These are phyloP conservation scores for Sebastes kiyomatsui DNA, from an alignment of 2,797 vertebrate genomes.

Conservation along the genomic window DNA sequence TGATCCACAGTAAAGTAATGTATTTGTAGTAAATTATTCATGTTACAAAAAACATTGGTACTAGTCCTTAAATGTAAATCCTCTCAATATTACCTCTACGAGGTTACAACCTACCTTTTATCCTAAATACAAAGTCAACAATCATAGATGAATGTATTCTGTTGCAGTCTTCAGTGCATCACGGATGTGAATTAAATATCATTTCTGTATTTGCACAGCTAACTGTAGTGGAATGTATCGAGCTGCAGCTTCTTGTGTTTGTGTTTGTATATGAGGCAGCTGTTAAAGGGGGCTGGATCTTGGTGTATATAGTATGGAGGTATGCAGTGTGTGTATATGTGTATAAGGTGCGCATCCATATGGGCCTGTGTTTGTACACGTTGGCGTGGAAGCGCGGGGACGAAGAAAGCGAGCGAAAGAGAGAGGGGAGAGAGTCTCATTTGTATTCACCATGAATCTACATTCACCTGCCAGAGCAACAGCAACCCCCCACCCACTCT, in stretches of 20 bases:
- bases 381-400: constrained; percentile 52
- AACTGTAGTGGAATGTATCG: constrained; percentile 17
- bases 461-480: constrained; percentile 94
- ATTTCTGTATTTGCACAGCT: not conserved
- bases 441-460: constrained; percentile 92
- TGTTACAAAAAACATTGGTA: not conserved
- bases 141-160: not conserved
- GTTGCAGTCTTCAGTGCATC: not conserved
- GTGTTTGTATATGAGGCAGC: constrained; percentile 48
- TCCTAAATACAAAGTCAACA: not conserved
- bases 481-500: constrained; percentile 83
- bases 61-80: not conserved
- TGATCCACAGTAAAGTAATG: not conserved
- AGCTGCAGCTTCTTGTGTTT: constrained; percentile 16
- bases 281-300: constrained; percentile 53
- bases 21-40: not conserved
- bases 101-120: not conserved
- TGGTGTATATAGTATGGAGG: constrained; percentile 35
- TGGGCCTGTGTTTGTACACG: constrained; percentile 67
- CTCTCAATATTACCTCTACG: not conserved
- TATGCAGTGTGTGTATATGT: constrained; percentile 46
- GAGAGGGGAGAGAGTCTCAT: constrained; percentile 81
- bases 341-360: constrained; percentile 60
- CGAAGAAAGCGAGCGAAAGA: constrained; percentile 42
- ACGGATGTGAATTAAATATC: not conserved